Conservation (phyloP, 2,797 vertebrate species). For the Apodemus agrarius region DNA sequence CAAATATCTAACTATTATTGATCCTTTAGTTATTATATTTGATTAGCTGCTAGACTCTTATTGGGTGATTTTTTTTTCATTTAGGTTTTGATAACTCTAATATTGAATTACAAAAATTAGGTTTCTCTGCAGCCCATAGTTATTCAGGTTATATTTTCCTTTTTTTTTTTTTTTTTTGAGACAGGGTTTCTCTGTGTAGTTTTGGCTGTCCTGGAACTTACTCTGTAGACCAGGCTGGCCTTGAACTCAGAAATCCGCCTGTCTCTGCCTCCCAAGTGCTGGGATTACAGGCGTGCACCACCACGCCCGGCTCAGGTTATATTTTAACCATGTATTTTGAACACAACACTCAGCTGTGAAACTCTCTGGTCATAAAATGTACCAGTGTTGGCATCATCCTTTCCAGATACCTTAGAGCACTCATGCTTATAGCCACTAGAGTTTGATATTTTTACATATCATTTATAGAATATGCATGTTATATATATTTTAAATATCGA, state of each 20-base stretch:
- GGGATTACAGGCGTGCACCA: no score
- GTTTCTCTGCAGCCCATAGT: background rate
- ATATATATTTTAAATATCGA: background rate
- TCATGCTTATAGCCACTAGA: background rate
- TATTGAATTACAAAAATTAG: background rate
- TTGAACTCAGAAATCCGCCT: no score
- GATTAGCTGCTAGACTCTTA: background rate
- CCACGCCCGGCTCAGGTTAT: no score
- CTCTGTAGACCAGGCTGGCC: no score
- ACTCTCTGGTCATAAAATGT: background rate
- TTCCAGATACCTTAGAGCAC: background rate
- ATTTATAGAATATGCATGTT: background rate
- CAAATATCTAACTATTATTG: background rate
- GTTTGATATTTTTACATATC: slow-evolving; percentile 6
- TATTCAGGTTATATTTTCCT: slow-evolving; percentile 53
- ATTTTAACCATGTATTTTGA: slow-evolving; percentile 41
- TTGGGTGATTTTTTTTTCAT: background rate
- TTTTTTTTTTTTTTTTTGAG: no score
- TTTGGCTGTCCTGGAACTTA: no score
- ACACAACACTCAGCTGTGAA: slow-evolving; percentile 43
- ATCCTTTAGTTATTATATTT: background rate
- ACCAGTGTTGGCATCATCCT: background rate
- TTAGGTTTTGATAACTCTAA: slow-evolving; percentile 4
- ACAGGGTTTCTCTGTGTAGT: no score
- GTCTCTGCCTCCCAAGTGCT: no score